Percentiles rank a stretch among this genome's conserved stretches.
Conservation (phyloP, 2,113 vertebrate genomes). For the Orcinus orca region DNA sequence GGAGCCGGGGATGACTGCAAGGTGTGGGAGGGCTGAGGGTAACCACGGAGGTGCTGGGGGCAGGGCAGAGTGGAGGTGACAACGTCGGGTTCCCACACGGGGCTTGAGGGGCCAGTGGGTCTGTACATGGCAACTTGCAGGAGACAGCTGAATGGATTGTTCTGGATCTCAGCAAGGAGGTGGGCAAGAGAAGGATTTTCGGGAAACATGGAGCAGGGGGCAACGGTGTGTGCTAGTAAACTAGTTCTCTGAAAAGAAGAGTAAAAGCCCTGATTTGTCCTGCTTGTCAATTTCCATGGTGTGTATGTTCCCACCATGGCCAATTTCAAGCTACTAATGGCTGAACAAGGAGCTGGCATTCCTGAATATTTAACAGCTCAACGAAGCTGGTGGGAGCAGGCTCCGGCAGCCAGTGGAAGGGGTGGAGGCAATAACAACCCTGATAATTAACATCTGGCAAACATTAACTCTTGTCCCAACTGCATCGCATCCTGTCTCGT, state of each 20-base stretch:
- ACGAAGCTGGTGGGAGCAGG: background rate
- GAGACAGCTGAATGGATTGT: background rate
- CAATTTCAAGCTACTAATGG: background rate
- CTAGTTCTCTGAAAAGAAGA: background rate
- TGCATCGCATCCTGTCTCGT: accelerated
- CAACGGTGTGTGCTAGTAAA: no score
- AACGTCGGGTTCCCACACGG: background rate
- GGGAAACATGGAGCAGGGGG: background rate
- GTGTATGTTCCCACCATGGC: background rate
- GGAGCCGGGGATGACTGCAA: no score
- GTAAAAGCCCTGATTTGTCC: background rate
- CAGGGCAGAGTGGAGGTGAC: background rate
- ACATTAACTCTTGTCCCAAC: background rate
- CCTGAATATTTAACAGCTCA: background rate
- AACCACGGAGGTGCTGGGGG: background rate
- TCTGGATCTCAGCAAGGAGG: background rate
- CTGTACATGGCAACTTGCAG: background rate
- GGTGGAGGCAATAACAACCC: background rate
- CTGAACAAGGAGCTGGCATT: background rate
- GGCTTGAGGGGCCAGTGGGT: no score
- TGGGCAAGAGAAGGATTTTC: background rate
- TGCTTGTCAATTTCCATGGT: background rate
- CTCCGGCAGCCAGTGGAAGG: background rate
- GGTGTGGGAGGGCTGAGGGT: background rate
- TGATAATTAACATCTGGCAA: background rate